Evolutionary conservation across 2,797 vertebrate species (phyloP).

Genomic region (Leontocebus nigricollis): DNA sequence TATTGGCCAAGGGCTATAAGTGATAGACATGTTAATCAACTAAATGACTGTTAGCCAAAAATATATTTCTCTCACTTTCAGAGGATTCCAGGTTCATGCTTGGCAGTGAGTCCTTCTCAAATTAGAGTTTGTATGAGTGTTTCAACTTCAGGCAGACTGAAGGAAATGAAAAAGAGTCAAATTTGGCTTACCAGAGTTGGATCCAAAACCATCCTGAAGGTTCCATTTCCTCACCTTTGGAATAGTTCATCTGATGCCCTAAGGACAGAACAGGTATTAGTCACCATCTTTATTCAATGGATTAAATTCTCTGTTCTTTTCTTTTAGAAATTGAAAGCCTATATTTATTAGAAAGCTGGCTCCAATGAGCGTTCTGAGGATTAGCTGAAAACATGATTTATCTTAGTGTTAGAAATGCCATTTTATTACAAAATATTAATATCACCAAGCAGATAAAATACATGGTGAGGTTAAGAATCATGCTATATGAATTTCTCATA

Average conservation of each 20-base stretch:
- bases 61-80: background rate
- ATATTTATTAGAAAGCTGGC: background rate
- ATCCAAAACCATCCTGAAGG: background rate
- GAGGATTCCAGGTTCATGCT: background rate
- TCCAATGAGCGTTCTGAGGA: background rate
- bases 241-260: slow-evolving; percentile 25
- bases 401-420: slow-evolving; percentile 5
- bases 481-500: background rate
- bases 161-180: background rate
- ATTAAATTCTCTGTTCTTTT: background rate
- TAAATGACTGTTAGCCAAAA: background rate
- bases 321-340: background rate
- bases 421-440: slow-evolving; percentile 58
- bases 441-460: background rate
- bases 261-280: background rate
- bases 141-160: background rate
- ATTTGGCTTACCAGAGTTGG: background rate
- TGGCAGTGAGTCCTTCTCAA: background rate
- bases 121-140: background rate
- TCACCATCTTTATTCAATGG: slow-evolving; percentile 11
- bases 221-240: background rate
- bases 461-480: background rate
- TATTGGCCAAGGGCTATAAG: background rate
- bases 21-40: background rate
- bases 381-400: slow-evolving; percentile 43